phyloP scores from a whole-genome alignment of 2,113 vertebrate genomes.

The Silurus asotus region DNA sequence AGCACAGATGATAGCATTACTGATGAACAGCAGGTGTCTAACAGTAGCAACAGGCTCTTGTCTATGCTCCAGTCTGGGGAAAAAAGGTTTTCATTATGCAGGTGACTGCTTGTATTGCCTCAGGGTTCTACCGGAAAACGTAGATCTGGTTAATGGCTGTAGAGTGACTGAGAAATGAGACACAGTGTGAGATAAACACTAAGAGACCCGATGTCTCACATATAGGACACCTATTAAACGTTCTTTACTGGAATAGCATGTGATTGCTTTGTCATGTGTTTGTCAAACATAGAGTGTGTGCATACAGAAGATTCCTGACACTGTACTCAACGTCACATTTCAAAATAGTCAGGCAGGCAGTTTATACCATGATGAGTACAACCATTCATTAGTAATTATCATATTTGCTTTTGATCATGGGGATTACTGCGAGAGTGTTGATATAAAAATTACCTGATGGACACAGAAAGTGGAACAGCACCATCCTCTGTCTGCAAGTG shows the following conservation, averaged over 20 bases:
- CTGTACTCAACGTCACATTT: background rate
- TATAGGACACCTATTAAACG: background rate
- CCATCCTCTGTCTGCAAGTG: conserved; percentile 59
- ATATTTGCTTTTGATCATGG: conserved; percentile 35
- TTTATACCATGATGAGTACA: background rate
- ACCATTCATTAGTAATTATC: conserved; percentile 7
- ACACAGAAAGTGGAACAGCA: conserved; percentile 46
- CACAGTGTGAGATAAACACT: conserved; percentile 28
- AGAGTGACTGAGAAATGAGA: background rate
- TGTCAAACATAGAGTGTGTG: background rate
- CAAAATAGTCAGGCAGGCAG: background rate
- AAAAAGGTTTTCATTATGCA: conserved; percentile 7
- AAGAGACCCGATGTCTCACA: conserved; percentile 3
- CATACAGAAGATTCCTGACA: background rate
- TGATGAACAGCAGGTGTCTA: conserved; percentile 5
- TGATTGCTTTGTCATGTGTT: conserved; percentile 14
- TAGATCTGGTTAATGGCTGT: background rate
- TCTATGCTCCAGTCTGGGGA: background rate
- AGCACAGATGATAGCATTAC: background rate
- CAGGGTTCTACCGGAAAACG: conserved; percentile 3
- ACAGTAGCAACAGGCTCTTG: background rate
- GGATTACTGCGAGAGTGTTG: conserved; percentile 27
- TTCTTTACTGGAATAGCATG: conserved; percentile 21
- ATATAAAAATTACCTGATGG: conserved; percentile 46
- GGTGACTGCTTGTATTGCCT: conserved; percentile 18